Evolutionary conservation across 1,140 invertebrate species (phyloP).

Genomic region (Trichomalopsis sarcophagae): DNA sequence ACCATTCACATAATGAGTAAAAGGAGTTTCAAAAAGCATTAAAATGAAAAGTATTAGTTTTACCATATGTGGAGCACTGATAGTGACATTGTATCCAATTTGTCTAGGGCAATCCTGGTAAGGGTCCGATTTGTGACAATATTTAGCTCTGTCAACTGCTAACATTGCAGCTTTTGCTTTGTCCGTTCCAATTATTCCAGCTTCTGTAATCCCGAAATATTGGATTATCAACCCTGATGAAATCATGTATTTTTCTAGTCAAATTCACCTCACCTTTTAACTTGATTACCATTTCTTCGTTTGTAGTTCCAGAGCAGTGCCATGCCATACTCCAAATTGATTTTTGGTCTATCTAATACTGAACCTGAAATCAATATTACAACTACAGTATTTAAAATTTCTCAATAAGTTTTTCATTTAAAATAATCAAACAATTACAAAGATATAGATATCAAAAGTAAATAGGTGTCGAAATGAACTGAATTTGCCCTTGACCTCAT

Average conservation of each 20-base stretch:
- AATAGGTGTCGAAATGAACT: too few species aligned
- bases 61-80: constrained; percentile 99
- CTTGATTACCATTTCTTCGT: constrained; percentile 69
- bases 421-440: too few species aligned
- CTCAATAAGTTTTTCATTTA: too few species aligned
- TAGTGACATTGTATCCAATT: constrained; percentile 94
- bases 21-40: constrained; percentile 16
- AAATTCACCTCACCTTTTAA: constrained; percentile 64
- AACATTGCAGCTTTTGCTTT: constrained; percentile 90
- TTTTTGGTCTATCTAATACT: neutral
- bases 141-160: constrained; percentile 89
- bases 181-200: constrained; percentile 89
- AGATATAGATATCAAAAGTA: too few species aligned
- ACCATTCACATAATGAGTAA: constrained; percentile 15
- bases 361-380: neutral
- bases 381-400: neutral
- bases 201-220: constrained; percentile 76
- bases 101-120: constrained; percentile 94
- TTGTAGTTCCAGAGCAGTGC: constrained; percentile 70
- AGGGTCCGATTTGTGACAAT: constrained; percentile 82
- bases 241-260: constrained; percentile 45
- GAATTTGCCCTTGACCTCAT: too few species aligned
- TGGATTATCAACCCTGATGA: neutral
- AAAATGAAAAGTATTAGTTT: constrained; percentile 66
- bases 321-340: constrained; percentile 65